Base-by-base conservation (phyloP, 2,113 vertebrate species). In the Cettia cetti region DNA sequence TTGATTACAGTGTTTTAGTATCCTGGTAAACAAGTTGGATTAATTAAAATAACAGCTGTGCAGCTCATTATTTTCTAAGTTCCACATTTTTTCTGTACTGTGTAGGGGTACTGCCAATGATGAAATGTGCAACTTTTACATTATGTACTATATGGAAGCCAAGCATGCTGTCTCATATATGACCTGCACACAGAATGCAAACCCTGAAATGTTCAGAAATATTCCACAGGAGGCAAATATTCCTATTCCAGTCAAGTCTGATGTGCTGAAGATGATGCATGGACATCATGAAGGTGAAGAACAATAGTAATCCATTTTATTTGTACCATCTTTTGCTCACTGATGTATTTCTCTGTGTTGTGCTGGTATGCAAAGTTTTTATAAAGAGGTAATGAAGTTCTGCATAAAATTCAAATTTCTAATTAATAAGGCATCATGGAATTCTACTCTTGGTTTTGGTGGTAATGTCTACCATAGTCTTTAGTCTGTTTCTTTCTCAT, bases 141-240 rank as follows among this genome's bases (percentile, higher is more conserved):
- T 99, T 63, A 99, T 99, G 99, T 99, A 99, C 97, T 99, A 99
- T 95, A 99, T 99, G 99, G 99, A 99, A 87, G 98, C 98, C 92
- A 98, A 97, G 82, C 98, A 98, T 60, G 98, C 98, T 20, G 89
- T 98, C 49, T 99, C 99, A 7, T 99, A 98, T 86, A 99, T 99
- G 99, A 99, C 97, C 75, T 99, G 99, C 92, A 98, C 98, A 85
- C 98, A 98, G 64, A 97, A 98, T 1, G 98, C 98, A 64, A 98
- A 98, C 60, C 97, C 97, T 19, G 98, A 98, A 45, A 96, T 99
- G 68, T 99, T 99, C 95, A 95, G 97, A 94, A 96, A 96, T 63
- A 99, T 99, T 92, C 99, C 99, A 1, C 89, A 97, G 28, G 99
- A 99, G 86, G 99, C 99, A 92, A 99, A 98, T 88, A 91, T 98